Evolutionary conservation across 2,113 vertebrate species (phyloP).

Genomic region (Raja brachyura): DNA sequence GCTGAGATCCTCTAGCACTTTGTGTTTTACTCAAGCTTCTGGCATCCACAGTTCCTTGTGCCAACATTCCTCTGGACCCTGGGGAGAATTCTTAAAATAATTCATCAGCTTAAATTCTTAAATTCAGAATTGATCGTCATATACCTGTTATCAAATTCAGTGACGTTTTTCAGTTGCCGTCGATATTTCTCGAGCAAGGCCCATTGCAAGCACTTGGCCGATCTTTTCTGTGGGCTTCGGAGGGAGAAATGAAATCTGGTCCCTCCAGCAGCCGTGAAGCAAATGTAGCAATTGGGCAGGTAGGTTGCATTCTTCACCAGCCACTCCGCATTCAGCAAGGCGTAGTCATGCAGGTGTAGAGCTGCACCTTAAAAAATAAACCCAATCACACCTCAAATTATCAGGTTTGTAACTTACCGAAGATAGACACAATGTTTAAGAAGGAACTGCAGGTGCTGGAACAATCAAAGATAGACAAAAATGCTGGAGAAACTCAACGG

Average conservation of each 20-base stretch:
- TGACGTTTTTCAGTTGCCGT: constrained; percentile 50
- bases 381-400: neutral
- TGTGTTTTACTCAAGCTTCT: too few relatives aligned
- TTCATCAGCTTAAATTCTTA: constrained; percentile 40
- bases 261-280: constrained; percentile 50
- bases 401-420: too few relatives aligned
- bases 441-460: too few relatives aligned
- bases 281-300: constrained; percentile 73
- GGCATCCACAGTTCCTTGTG: too few relatives aligned
- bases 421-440: too few relatives aligned
- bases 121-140: constrained; percentile 40
- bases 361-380: constrained; percentile 63
- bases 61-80: neutral
- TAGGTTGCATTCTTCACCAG: constrained; percentile 79
- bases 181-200: constrained; percentile 62
- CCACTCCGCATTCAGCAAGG: constrained; percentile 67
- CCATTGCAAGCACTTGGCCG: constrained; percentile 62
- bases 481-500: too few relatives aligned
- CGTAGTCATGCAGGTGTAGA: constrained; percentile 74
- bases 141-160: constrained; percentile 70
- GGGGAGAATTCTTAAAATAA: neutral
- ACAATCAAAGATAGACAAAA: too few relatives aligned
- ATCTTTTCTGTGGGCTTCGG: constrained; percentile 44
- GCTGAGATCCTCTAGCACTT: too few relatives aligned
- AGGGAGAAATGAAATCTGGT: constrained; percentile 68